Conservation (phyloP, 2,888 invertebrate genomes). For the Trissolcus japonicus region DNA sequence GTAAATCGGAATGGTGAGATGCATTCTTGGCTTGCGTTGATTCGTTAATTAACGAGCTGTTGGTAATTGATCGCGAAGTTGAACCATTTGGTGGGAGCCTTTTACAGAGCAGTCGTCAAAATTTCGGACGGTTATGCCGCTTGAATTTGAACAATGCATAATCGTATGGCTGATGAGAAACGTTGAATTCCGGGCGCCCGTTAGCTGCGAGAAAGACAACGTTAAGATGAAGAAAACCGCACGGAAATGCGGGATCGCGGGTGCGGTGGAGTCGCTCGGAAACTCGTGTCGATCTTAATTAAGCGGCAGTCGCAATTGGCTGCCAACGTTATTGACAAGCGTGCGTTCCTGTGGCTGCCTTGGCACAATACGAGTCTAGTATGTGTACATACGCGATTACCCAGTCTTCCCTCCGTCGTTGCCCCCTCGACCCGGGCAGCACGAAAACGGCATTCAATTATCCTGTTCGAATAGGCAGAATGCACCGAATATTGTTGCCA, state of each 20-base stretch:
- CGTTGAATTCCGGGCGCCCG: slow-evolving; percentile 23
- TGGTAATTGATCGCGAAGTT: slow-evolving; percentile 48
- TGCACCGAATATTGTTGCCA: slow-evolving; percentile 56
- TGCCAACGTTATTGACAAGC: slow-evolving; percentile 65
- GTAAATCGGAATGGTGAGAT: slow-evolving; percentile 10
- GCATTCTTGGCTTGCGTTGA: slow-evolving; percentile 43
- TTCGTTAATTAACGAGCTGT: slow-evolving; percentile 56
- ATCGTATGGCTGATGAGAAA: slow-evolving; percentile 56
- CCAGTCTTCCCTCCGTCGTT: background rate
- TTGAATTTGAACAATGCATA: slow-evolving; percentile 60
- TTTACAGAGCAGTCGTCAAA: slow-evolving; percentile 56
- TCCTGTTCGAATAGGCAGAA: slow-evolving; percentile 66
- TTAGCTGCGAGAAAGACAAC: background rate
- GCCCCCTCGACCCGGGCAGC: slow-evolving; percentile 43
- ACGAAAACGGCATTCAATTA: slow-evolving; percentile 71
- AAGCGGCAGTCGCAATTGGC: slow-evolving; percentile 67
- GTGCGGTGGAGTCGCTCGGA: slow-evolving; percentile 36
- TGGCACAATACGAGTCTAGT: slow-evolving; percentile 65
- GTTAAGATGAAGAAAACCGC: slow-evolving; percentile 38
- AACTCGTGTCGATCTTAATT: slow-evolving; percentile 67
- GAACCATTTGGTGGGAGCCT: slow-evolving; percentile 19
- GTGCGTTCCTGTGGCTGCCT: slow-evolving; percentile 69
- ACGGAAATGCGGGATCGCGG: slow-evolving; percentile 54
- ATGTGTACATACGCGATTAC: slow-evolving; percentile 51
- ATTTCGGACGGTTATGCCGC: slow-evolving; percentile 23